Conservation (phyloP, 2,797 vertebrate species). For the Acipenser oxyrinchus region DNA sequence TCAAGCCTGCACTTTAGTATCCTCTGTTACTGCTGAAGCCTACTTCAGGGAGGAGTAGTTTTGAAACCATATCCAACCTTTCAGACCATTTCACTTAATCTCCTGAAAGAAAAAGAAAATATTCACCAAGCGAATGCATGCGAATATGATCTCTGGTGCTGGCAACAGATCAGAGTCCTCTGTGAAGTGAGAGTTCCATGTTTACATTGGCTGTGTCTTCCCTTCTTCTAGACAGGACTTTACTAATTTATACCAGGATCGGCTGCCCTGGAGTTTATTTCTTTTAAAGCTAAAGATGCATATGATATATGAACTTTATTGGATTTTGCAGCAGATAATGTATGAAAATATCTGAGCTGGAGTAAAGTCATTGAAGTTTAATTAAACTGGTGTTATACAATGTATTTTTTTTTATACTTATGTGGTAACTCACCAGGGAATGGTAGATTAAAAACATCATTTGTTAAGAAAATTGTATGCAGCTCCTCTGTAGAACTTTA, state of each 20-base stretch:
- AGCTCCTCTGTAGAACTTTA: too few relatives aligned
- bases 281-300: constrained; percentile 22
- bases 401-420: too few relatives aligned
- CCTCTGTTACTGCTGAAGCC: too few relatives aligned
- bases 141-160: constrained; percentile 34
- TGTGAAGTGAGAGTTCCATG: constrained; percentile 41
- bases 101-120: constrained; percentile 22
- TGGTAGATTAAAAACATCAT: too few relatives aligned
- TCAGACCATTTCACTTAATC: constrained; percentile 18
- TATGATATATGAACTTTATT: constrained; percentile 11
- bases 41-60: neutral
- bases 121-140: constrained; percentile 28
- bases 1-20: too few relatives aligned
- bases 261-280: constrained; percentile 38
- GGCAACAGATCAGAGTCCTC: constrained; percentile 40
- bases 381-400: neutral
- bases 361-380: neutral
- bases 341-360: neutral
- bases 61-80: neutral
- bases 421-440: too few relatives aligned
- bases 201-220: constrained; percentile 47
- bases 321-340: constrained; percentile 8
- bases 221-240: constrained; percentile 35
- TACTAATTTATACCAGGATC: constrained; percentile 29
- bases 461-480: too few relatives aligned